Percentiles rank a stretch among this genome's conserved stretches.
Evolutionary conservation across 2,113 vertebrate species (phyloP).

Genomic region (Labrus mixtus): DNA sequence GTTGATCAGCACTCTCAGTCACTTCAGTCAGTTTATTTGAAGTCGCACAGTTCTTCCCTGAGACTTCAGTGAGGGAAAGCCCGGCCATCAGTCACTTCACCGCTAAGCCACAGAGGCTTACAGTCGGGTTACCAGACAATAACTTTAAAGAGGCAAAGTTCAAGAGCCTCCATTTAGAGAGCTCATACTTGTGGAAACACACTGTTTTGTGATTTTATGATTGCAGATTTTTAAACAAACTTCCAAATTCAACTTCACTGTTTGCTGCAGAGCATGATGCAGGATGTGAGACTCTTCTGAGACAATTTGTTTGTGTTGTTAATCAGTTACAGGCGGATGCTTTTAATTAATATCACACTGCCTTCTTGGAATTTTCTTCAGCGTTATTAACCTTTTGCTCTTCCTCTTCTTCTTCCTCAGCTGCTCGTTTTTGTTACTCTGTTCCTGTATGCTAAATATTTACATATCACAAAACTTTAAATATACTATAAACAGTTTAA

Average conservation of each 20-base stretch:
- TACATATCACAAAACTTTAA: not conserved
- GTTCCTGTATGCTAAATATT: not conserved
- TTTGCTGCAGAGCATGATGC: slow-evolving; percentile 9
- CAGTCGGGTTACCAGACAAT: too few species aligned
- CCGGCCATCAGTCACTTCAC: too few species aligned
- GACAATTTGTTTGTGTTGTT: slow-evolving; percentile 50
- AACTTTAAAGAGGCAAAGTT: too few species aligned
- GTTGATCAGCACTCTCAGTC: too few species aligned
- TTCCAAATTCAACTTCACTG: slow-evolving; percentile 11
- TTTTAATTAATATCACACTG: slow-evolving; percentile 54
- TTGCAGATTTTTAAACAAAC: not conserved
- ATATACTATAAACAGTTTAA: too few species aligned
- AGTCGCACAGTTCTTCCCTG: too few species aligned
- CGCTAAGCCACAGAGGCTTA: too few species aligned
- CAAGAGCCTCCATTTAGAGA: too few species aligned
- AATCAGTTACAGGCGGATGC: slow-evolving; percentile 54
- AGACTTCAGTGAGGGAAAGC: too few species aligned
- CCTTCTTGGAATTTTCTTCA: slow-evolving; percentile 24
- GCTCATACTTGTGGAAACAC: too few species aligned
- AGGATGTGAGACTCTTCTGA: slow-evolving; percentile 12
- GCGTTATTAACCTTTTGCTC: slow-evolving; percentile 26
- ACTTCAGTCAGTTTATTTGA: too few species aligned
- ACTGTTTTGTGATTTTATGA: too few species aligned
- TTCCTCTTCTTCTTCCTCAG: slow-evolving; percentile 13
- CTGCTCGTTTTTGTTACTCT: not conserved